Percentiles rank a stretch among this genome's conserved stretches.
phyloP scores from a whole-genome alignment of 2,113 vertebrate genomes.

The Phodopus roborovskii region DNA sequence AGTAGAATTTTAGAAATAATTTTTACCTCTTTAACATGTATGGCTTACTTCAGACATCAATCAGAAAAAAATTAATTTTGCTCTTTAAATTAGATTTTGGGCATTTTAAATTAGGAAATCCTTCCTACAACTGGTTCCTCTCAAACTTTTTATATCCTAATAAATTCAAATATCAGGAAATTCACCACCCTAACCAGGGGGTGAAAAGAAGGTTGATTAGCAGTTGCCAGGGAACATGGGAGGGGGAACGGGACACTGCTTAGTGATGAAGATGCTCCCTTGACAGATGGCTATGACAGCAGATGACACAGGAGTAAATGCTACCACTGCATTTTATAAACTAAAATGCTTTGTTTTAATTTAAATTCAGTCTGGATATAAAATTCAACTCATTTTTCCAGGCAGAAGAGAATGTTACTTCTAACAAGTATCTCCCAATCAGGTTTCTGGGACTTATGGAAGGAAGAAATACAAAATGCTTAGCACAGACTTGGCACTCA shows the following conservation, averaged over 20 bases:
- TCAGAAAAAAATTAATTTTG: background rate
- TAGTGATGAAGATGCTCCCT: background rate
- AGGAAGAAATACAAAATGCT: background rate
- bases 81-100: constrained; percentile 21
- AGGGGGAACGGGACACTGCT: no score
- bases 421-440: background rate
- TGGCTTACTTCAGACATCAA: background rate
- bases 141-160: background rate
- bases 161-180: background rate
- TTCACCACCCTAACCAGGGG: background rate
- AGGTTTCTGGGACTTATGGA: background rate
- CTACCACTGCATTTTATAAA: background rate
- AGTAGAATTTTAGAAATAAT: background rate
- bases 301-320: background rate
- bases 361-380: constrained; percentile 16
- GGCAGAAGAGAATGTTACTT: background rate
- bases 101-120: constrained; percentile 1
- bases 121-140: background rate
- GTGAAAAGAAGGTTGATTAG: background rate
- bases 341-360: background rate
- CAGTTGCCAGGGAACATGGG: background rate
- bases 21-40: background rate
- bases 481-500: background rate
- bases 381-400: background rate
- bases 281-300: background rate